Base-by-base conservation (phyloP, 2,888 invertebrate species). In the Heteromyza rotundicornis region DNA sequence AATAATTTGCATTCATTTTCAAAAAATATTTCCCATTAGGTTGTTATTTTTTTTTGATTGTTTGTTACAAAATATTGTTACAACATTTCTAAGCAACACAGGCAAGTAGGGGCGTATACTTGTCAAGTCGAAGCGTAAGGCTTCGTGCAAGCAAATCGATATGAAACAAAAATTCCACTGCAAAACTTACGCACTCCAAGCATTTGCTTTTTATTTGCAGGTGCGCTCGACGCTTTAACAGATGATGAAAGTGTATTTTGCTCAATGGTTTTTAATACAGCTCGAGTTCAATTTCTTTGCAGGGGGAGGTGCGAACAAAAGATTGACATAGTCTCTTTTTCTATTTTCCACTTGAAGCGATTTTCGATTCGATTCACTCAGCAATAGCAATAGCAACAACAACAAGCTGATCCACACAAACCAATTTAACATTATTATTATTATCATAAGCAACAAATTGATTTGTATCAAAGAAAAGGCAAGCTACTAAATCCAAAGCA, bases 291-390 rank as follows among this genome's bases (percentile, higher is more conserved):
- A 53, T 32, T 51, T 53, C 50, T 14, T 79, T 79, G 8, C 73
- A 82, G 82, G 82, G 82, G 82, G 82, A 82, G 82, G 82, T 82
- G 82, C 82, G 74, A 79, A 79, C 74, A 40, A 55, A 51, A 24
- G 27, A 51, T 51, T 24, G 27, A 51, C 62, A 54, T 69, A 65
- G 66, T 64, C 62, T 69, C 64, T 64, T 59, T 66, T 73, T 74
- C 76, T 78, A 78, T 76, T 79, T 70, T 74, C 73, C 70, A 76
- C 64, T 72, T 68, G 66, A 74, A 73, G 69, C 68, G 70, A 71
- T 67, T 20, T 19, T 65, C 64, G 65, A 68, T 68, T 72, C 69
- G 70, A 70, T 69, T 73, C 61, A 32, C n/a, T n/a, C 8, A 3
- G n/a, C n/a, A n/a, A n/a, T n/a, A 40, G 3, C 40, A 40, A 3